phyloP scores from a whole-genome alignment of 2,113 vertebrate genomes.

The Crypturellus undulatus region DNA sequence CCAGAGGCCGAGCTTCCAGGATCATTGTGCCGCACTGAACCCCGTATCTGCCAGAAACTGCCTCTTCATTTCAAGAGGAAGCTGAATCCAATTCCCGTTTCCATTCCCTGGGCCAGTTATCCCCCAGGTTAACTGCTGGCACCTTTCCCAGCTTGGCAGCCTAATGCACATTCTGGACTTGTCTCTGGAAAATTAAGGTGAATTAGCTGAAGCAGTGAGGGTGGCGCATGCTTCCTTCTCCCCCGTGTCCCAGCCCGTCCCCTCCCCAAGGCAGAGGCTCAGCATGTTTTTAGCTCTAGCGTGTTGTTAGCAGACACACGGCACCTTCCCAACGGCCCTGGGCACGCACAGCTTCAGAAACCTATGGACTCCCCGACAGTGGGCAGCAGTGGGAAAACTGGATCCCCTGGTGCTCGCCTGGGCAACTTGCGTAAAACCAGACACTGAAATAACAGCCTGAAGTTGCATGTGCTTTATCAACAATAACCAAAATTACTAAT shows the following conservation, averaged over 20 bases:
- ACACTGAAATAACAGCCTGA: not conserved
- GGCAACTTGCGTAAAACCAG: not conserved
- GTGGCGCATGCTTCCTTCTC: not conserved
- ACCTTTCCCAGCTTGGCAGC: not conserved
- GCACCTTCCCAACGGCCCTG: not conserved
- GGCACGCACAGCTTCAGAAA: not conserved
- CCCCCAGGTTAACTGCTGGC: not conserved
- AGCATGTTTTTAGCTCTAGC: not conserved
- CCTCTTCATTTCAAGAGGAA: not conserved
- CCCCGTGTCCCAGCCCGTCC: not conserved
- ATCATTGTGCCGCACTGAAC: too few relatives aligned
- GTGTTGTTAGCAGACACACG: too few relatives aligned
- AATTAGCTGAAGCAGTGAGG: not conserved
- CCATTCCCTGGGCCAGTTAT: not conserved
- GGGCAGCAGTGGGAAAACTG: not conserved
- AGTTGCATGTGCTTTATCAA: not conserved
- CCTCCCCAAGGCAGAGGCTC: not conserved
- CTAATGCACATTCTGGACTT: not conserved
- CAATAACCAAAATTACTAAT: not conserved
- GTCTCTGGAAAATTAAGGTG: not conserved
- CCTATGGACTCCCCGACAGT: not conserved
- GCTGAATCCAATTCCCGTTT: not conserved
- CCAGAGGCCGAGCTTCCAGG: not conserved
- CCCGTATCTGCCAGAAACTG: not conserved
- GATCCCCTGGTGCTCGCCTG: not conserved